Evolutionary conservation across 2,113 vertebrate species (phyloP).

Genomic region (Gorsachius goisagi): DNA sequence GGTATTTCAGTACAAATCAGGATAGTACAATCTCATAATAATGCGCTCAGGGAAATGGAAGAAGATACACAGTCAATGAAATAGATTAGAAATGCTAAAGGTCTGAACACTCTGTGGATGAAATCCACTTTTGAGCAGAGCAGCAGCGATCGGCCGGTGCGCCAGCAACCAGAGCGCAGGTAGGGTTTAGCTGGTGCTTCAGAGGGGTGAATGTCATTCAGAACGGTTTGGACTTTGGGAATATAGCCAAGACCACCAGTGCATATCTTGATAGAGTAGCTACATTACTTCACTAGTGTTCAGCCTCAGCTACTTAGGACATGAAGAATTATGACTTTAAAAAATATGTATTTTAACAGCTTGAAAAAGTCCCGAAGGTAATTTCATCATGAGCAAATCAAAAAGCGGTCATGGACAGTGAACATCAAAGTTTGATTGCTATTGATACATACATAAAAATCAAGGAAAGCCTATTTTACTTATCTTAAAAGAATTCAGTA

Average conservation of each 20-base stretch:
- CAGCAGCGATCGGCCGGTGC: background rate
- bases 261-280: background rate
- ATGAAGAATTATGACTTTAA: background rate
- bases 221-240: background rate
- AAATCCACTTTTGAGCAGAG: background rate
- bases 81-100: slow-evolving; percentile 7
- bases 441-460: background rate
- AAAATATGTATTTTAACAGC: background rate
- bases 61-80: background rate
- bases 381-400: background rate
- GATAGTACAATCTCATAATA: background rate
- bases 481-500: background rate
- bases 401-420: background rate
- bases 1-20: background rate
- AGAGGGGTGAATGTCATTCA: background rate
- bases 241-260: background rate
- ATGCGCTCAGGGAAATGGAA: slow-evolving; percentile 22
- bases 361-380: background rate
- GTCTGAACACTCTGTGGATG: background rate
- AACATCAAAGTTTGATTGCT: background rate
- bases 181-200: background rate
- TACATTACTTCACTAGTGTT: background rate
- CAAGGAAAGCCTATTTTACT: background rate
- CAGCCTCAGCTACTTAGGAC: background rate
- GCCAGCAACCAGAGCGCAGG: background rate